Evolutionary conservation across 1,140 invertebrate species (phyloP), one percentile per base, ranked within the genome.

Genomic region (Drosophila ironensis): DNA sequence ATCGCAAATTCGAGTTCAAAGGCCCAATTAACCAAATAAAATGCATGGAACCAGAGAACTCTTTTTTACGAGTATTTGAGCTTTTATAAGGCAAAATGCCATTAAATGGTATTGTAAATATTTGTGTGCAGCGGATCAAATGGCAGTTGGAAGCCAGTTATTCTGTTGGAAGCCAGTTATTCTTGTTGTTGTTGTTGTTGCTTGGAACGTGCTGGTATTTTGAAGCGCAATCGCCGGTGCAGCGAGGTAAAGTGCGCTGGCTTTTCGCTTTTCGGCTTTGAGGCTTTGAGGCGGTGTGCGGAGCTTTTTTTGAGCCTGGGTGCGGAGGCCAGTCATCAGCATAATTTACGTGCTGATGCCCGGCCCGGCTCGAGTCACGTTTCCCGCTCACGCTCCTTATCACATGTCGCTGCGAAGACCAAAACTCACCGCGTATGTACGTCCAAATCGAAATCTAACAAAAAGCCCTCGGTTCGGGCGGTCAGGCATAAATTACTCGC

Each of bases 261-360:
- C n/a, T 30, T 48, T 40, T 22, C 14, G 45, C 38, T 52, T 47
- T 56, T 54, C 20, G 17, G 4, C 14, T 16, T 20, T 25, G 19
- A 4, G 30, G 35, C 20, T 50, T n/a, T n/a, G n/a, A n/a, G n/a
- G n/a, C n/a, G n/a, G n/a, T n/a, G n/a, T n/a, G n/a, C n/a, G n/a
- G 6, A 57, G 37, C 25, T 42, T 33, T 42, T 33, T 59, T 30
- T 41, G 50, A 77, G 77, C 77, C 76, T 78, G 72, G 61, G 57
- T 67, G 56, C 54, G 71, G 59, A 52, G 46, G 56, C 66, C 51
- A 37, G 68, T 47, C 41, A 60, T 56, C 57, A 84, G 80, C 78
- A 78, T 82, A 86, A 74, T 87, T 86, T 86, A 84, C 80, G 80
- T 84, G 80, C 72, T 50, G 66, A 86, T 84, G 76, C 73, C 73